These are phyloP conservation scores for Elegia similella DNA, from an alignment of 2,888 invertebrate species.

Conservation along the genomic window DNA sequence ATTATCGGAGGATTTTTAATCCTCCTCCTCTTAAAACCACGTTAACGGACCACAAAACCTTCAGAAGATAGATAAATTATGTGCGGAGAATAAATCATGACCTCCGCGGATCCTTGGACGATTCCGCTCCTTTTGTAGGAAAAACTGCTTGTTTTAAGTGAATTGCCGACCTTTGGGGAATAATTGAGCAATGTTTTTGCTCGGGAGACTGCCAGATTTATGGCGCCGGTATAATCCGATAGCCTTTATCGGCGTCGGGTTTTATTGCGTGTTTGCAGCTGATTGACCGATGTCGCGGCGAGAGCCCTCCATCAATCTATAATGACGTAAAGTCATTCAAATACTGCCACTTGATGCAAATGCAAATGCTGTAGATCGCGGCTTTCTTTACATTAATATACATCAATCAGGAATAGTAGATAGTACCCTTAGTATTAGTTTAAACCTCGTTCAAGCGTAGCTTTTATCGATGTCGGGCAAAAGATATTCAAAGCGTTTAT, in stretches of 20 bases:
- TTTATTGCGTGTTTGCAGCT: not conserved
- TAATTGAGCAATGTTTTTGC: conserved; percentile 55
- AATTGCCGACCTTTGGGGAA: conserved; percentile 54
- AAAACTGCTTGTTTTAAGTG: conserved; percentile 54
- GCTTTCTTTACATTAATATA: too few species aligned
- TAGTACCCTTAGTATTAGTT: too few species aligned
- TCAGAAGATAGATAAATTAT: conserved; percentile 20
- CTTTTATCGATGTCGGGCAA: too few species aligned
- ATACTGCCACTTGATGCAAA: too few species aligned
- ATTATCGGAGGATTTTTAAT: conserved; percentile 17
- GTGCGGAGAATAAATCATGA: conserved; percentile 25
- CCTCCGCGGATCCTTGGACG: conserved; percentile 22
- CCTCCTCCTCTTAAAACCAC: conserved; percentile 17
- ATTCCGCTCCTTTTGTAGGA: conserved; percentile 23
- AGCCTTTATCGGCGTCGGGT: conserved; percentile 9
- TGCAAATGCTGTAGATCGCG: too few species aligned
- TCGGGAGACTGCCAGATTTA: conserved; percentile 24
- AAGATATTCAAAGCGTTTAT: too few species aligned
- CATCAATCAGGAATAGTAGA: too few species aligned
- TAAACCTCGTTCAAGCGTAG: too few species aligned
- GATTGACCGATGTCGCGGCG: not conserved
- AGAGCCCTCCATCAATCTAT: not conserved
- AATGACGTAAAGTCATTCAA: too few species aligned
- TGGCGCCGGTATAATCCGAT: conserved; percentile 15
- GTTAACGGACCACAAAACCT: conserved; percentile 19